phyloP scores from a whole-genome alignment of 1,140 invertebrate genomes.

The Pseudobourletiella spinata region DNA sequence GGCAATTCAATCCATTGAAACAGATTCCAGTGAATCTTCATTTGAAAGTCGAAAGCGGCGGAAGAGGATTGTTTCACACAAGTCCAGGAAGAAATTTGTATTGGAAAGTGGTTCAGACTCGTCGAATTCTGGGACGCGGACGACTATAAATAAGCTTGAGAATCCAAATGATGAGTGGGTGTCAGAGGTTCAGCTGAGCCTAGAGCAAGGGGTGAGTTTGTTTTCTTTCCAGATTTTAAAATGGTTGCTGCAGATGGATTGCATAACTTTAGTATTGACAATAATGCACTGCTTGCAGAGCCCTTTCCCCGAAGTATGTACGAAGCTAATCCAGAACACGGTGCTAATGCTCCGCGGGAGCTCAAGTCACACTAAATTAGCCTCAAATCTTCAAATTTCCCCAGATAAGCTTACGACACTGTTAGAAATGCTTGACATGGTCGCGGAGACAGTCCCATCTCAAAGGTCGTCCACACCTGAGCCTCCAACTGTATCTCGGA shows the following conservation, averaged over 20 bases:
- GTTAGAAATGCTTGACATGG: constrained; percentile 14
- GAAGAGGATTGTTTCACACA: neutral
- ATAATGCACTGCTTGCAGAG: no score
- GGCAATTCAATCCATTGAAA: neutral
- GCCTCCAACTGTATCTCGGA: neutral
- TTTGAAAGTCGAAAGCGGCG: neutral
- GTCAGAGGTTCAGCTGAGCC: neutral
- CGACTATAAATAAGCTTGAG: neutral
- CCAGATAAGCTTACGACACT: constrained; percentile 16
- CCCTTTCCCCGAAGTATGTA: neutral
- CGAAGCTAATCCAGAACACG: neutral
- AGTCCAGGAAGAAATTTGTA: neutral
- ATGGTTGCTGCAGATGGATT: neutral
- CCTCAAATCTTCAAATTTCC: constrained; percentile 6
- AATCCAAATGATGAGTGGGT: constrained; percentile 10
- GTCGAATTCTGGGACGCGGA: neutral
- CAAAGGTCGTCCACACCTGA: neutral
- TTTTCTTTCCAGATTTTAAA: neutral
- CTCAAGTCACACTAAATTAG: constrained; percentile 4
- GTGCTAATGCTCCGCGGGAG: constrained; percentile 3
- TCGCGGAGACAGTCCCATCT: neutral
- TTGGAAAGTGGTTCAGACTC: neutral
- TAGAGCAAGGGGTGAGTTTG: constrained; percentile 8
- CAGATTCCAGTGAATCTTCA: neutral
- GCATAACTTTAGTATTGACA: constrained; percentile 3